Evolutionary conservation across 2,888 invertebrate genomes (phyloP), one percentile per base, ranked within the genome.

Genomic region (Apomyelois bistriatella): DNA sequence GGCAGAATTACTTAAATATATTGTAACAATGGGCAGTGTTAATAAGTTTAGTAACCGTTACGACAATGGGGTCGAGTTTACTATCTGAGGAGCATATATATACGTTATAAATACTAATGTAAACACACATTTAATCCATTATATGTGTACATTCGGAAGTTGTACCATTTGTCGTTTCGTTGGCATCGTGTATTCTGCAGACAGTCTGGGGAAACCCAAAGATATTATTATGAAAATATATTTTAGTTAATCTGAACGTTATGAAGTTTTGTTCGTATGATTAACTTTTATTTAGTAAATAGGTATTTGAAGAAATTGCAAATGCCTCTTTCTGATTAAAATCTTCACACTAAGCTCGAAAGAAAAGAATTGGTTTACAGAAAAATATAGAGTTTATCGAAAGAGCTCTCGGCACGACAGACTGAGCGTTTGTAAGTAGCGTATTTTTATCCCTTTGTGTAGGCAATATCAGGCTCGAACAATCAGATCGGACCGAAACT

Each of bases 401-500:
- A 41, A 50, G 49, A 40, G 32, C 16, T 15, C 32, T 46, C 32
- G 40, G 49, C 49, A 15, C 38, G 37, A 12, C 17, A 16, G 42
- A 51, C 43, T 8, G 43, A 42, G 17, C 51, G 42, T 42, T 51
- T 42, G 43, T 36, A 49, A 48, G 35, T 36, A 42, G 49, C 48
- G 52, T 60, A 57, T 57, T 64, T 67, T 68, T 66, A 57, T 58
- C 60, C 49, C 48, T 66, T 60, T 68, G 64, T 59, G 57, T 66
- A 66, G 61, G 61, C 65, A 62, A 65, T 78, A 77, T 76, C 76
- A 65, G 68, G 64, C 62, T 68, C 63, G 66, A 76, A 78, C 75
- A 71, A 81, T 82, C 80, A 71, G 75, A 69, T 76, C 61, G 66
- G 58, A 62, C 61, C 55, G 60, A 70, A 82, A 81, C 75, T 82